Evolutionary conservation across 2,797 vertebrate genomes (phyloP), one percentile per base, ranked within the genome.

Genomic region (Chelmon rostratus): DNA sequence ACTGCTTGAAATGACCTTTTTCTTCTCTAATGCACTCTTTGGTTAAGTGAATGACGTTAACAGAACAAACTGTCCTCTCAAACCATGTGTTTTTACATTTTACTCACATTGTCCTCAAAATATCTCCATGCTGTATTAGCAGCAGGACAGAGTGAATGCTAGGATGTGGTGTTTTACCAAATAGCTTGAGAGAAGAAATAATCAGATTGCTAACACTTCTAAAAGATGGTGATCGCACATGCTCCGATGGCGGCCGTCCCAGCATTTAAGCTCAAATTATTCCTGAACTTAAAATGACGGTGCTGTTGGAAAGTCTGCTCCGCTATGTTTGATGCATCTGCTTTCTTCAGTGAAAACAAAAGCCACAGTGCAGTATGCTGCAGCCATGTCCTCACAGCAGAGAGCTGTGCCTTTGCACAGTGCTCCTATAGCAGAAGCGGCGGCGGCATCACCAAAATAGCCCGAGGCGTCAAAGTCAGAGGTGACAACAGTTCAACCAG

Each of bases 401-500:
- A 59, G 50, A 54, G 57, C 28, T 63, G n/a, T 53, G 21, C 50
- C 19, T 71, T 40, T 52, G 40, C 58, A 33, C 57, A 16, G n/a
- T 16, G 15, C 23, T 44, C 42, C 13, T 74, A 3, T 12, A 42
- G 61, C 13, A 59, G 58, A 33, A 52, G 61, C n/a, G 76, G 53
- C 19, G 67, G 31, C 8, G 69, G 40, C 25, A 28, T 42, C 23
- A 38, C 25, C 65, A 66, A 81, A 72, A 73, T 31, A 68, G 37
- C 58, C 59, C 0, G 4, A 59, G 61, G 57, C 73, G 40, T 84
- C 69, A 70, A 38, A 81, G 66, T 83, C 44, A 71, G 35, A 79
- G 70, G 70, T 74, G 57, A 35, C 62, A 63, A 78, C 47, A 72
- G 68, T 67, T 85, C 53, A 88, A 10, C 47, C 33, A 25, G 8